A percentile compares a stretch with the other conserved stretches of the same genome.
Evolutionary conservation across 2,113 vertebrate species (phyloP).

Genomic region (Anolis carolinensis): DNA sequence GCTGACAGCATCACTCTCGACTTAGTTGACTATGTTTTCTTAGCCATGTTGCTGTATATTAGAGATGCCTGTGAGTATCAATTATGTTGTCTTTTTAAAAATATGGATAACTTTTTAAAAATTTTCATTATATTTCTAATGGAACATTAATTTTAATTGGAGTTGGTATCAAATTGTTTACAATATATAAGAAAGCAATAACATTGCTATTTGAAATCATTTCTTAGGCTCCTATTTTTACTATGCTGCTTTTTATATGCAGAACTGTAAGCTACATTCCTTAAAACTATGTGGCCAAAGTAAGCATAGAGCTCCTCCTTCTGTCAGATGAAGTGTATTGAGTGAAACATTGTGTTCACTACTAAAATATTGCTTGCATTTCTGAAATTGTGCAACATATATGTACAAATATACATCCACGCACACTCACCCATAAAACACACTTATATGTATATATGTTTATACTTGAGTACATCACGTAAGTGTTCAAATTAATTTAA

Average conservation of each 20-base stretch:
- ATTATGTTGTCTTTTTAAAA: conserved; percentile 28
- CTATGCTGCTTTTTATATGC: conserved; percentile 40
- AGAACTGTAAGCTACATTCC: conserved; percentile 48
- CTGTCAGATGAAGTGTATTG: conserved; percentile 67
- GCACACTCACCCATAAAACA: too few species aligned
- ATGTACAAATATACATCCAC: conserved; percentile 32
- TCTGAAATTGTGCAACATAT: conserved; percentile 33
- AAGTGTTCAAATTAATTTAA: not conserved
- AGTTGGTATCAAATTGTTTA: conserved; percentile 43
- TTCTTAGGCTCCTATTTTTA: conserved; percentile 50
- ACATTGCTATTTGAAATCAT: conserved; percentile 60
- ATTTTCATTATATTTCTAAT: conserved; percentile 13
- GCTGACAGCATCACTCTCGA: conserved; percentile 92
- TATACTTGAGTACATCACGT: not conserved
- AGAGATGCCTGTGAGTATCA: conserved; percentile 90
- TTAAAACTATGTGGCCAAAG: conserved; percentile 43
- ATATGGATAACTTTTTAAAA: conserved; percentile 17
- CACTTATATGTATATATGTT: not conserved
- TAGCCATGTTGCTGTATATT: conserved; percentile 98
- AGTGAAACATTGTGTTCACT: conserved; percentile 25
- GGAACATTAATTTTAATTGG: conserved; percentile 25
- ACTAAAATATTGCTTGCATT: conserved; percentile 36
- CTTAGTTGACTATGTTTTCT: conserved; percentile 96
- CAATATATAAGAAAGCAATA: conserved; percentile 62
- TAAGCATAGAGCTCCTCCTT: conserved; percentile 82